Base-by-base conservation (phyloP, 92 coral and sea anemone genomes). In the Pocillopora grandis region DNA sequence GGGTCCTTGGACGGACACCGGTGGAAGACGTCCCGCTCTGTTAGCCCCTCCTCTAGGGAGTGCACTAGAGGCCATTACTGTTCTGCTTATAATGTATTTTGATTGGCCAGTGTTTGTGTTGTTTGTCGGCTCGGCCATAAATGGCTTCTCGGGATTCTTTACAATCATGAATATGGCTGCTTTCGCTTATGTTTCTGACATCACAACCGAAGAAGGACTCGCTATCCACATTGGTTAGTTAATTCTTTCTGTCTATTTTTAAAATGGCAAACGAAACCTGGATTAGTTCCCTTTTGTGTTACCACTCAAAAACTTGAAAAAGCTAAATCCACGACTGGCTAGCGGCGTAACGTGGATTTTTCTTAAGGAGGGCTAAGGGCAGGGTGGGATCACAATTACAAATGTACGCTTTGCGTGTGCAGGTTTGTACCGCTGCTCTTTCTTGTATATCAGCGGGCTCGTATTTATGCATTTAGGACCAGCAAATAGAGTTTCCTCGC, bases 1-100 rank as follows among this genome's bases (percentile, higher is more conserved):
- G 58, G 98, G 98, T 10, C 84, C 92, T 9, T 94, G 98, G 98
- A 87, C 98, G 33, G 98, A 94, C 79, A 78, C 87, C 5, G 95
- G 87, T 61, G 98, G 98, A 1, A 66, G 98, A 33, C 89, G 89
- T 10, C 89, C 89, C 42, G 93, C 93, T 8, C 64, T 94, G 5
- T 35, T 78, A 27, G 85, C 93, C 5, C 98, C 98, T 61, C 80
- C 84, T 35, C 19, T 92, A 19, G 98, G 98, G n/a, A 83, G 82
- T 71, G 72, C 86, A 9, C 27, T 94, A 0, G 98, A 94, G 76
- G 82, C 93, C 52, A 58, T 92, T 12, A 71, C 87, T 11, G 80
- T 87, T 14, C 72, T 94, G 71, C 14, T 94, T 19, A 88, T 88
- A 12, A 94, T 94, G 95, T 94, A 94, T 88, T 66, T 90, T 8